These are phyloP conservation scores for Panopea generosa DNA, from an alignment of 2,888 invertebrate species.

Conservation along the genomic window DNA sequence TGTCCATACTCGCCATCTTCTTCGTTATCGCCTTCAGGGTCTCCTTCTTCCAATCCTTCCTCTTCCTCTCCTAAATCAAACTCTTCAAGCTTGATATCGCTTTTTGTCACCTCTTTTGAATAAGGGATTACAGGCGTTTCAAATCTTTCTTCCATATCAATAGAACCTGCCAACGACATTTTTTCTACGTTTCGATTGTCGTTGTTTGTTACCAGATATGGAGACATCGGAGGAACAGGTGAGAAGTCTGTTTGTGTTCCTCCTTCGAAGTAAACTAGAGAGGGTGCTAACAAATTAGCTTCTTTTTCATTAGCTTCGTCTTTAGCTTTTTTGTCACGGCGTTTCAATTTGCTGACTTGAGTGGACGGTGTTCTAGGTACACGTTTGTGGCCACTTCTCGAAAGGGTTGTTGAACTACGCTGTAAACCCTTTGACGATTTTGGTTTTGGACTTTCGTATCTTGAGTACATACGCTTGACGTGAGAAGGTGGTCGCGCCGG, in stretches of 20 bases:
- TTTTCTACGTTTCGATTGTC: slow-evolving; percentile 28
- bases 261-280: slow-evolving; percentile 49
- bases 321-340: slow-evolving; percentile 44
- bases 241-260: slow-evolving; percentile 63
- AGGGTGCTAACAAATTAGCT: not conserved
- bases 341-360: slow-evolving; percentile 48
- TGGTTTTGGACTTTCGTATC: slow-evolving; percentile 40
- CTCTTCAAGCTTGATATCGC: slow-evolving; percentile 60
- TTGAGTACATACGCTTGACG: slow-evolving; percentile 53
- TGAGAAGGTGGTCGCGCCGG: slow-evolving; percentile 62
- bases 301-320: slow-evolving; percentile 17
- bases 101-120: slow-evolving; percentile 50
- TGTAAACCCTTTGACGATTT: slow-evolving; percentile 18
- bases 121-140: slow-evolving; percentile 6
- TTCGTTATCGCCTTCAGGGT: too few relatives aligned
- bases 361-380: slow-evolving; percentile 53
- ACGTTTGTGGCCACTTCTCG: slow-evolving; percentile 40
- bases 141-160: slow-evolving; percentile 8
- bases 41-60: too few relatives aligned
- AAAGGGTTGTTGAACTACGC: slow-evolving; percentile 47
- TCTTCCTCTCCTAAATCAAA: not conserved
- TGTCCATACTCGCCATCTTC: slow-evolving; percentile 1
- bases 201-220: slow-evolving; percentile 22
- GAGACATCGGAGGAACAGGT: slow-evolving; percentile 33
- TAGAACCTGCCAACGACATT: slow-evolving; percentile 42